Percentiles rank a stretch among this genome's conserved stretches.
phyloP scores from a whole-genome alignment of 2,113 vertebrate species.

The Psammodynastes pulverulentus region DNA sequence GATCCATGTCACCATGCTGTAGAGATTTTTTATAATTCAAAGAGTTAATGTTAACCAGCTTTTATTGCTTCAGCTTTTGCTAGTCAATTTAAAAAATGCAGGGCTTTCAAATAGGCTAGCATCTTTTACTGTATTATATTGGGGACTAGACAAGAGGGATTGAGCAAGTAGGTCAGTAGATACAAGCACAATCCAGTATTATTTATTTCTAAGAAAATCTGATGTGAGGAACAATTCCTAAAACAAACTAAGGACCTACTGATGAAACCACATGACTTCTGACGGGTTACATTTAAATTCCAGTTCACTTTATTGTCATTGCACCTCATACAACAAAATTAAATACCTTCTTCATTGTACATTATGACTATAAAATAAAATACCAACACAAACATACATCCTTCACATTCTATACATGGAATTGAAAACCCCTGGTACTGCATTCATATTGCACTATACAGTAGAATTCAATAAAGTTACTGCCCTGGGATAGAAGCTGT shows the following conservation, averaged over 20 bases:
- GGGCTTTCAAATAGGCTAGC: not conserved
- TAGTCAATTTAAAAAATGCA: not conserved
- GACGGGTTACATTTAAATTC: not conserved
- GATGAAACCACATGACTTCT: not conserved
- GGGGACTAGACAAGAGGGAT: not conserved
- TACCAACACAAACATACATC: no score
- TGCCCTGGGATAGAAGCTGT: no score
- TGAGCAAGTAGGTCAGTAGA: not conserved
- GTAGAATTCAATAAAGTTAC: no score
- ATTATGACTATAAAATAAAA: no score
- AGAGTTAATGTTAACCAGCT: not conserved
- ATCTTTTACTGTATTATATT: not conserved
- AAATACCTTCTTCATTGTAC: no score
- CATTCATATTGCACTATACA: no score
- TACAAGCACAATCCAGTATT: not conserved
- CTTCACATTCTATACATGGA: no score
- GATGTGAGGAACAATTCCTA: not conserved
- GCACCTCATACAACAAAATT: no score
- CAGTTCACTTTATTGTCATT: no score
- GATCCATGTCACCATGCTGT: conserved; percentile 98
- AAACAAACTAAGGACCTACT: not conserved
- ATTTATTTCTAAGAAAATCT: not conserved
- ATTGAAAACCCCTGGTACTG: no score
- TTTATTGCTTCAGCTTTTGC: not conserved
- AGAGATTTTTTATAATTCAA: conserved; percentile 11